phyloP scores from a whole-genome alignment of 2,888 invertebrate species.

The Drosophila kanekoi region DNA sequence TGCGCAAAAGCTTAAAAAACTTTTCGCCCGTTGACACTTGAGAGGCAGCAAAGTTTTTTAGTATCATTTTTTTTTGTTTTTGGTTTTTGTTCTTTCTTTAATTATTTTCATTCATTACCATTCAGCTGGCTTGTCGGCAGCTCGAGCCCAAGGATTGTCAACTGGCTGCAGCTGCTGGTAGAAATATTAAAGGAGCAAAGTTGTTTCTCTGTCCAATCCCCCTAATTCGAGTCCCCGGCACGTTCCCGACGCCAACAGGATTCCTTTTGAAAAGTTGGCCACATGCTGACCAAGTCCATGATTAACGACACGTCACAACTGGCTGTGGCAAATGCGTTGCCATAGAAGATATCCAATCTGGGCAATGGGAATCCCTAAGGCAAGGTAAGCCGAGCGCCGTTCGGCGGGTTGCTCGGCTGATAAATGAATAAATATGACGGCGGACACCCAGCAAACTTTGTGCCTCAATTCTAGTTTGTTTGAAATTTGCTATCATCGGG shows the following conservation, averaged over 20 bases:
- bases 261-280: background rate
- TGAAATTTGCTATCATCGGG: no score
- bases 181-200: slow-evolving; percentile 7
- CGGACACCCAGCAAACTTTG: no score
- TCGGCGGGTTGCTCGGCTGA: no score
- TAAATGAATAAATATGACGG: no score
- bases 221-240: slow-evolving; percentile 11
- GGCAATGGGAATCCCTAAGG: no score
- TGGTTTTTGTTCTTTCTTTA: slow-evolving; percentile 1
- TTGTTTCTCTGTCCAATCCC: slow-evolving; percentile 9
- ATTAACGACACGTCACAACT: slow-evolving; percentile 7
- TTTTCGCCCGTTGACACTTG: slow-evolving; percentile 20
- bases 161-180: slow-evolving; percentile 30
- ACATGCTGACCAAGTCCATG: slow-evolving; percentile 9
- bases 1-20: slow-evolving; percentile 20
- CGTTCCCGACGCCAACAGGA: background rate
- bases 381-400: no score
- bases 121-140: background rate
- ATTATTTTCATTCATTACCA: slow-evolving; percentile 27
- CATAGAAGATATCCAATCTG: no score
- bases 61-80: background rate
- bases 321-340: background rate
- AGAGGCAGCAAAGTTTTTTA: slow-evolving; percentile 11
- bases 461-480: no score
- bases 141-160: slow-evolving; percentile 3